A percentile compares a stretch with the other conserved stretches of the same genome.
Conservation (phyloP, 1,140 invertebrate genomes). For the Drosophila pectinifera region DNA sequence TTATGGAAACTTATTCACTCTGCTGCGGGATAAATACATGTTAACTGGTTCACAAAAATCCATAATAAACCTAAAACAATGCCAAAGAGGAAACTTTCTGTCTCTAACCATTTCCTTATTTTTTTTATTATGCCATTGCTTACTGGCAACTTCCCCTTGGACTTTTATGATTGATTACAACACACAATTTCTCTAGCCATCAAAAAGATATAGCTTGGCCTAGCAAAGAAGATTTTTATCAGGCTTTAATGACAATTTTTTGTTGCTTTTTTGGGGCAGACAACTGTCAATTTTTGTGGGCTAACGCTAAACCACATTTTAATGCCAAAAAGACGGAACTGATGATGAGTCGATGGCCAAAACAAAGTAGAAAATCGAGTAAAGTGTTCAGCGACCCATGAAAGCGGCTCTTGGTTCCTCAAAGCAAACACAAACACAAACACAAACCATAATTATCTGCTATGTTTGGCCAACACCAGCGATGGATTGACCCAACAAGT, state of each 20-base stretch:
- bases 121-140: not conserved
- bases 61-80: not conserved
- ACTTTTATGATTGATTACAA: slow-evolving; percentile 40
- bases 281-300: slow-evolving; percentile 3
- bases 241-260: slow-evolving; percentile 12
- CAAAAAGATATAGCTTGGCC: slow-evolving; percentile 3
- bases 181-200: slow-evolving; percentile 1
- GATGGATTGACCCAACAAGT: slow-evolving; percentile 55
- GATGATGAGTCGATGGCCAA: slow-evolving; percentile 10
- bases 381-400: slow-evolving; percentile 25
- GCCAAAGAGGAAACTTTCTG: not conserved
- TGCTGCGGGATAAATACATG: not conserved
- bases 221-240: slow-evolving; percentile 27
- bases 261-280: not conserved
- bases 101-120: not conserved
- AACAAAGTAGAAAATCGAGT: slow-evolving; percentile 23
- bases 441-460: slow-evolving; percentile 42
- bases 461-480: slow-evolving; percentile 46
- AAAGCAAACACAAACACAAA: slow-evolving; percentile 36
- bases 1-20: not conserved
- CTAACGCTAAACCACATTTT: slow-evolving; percentile 21
- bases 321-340: slow-evolving; percentile 27
- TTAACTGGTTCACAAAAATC: too few species aligned
- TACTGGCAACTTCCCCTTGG: not conserved
- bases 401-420: slow-evolving; percentile 23